Conservation (phyloP, 1,140 invertebrate species). For the Neodiprion lecontei region DNA sequence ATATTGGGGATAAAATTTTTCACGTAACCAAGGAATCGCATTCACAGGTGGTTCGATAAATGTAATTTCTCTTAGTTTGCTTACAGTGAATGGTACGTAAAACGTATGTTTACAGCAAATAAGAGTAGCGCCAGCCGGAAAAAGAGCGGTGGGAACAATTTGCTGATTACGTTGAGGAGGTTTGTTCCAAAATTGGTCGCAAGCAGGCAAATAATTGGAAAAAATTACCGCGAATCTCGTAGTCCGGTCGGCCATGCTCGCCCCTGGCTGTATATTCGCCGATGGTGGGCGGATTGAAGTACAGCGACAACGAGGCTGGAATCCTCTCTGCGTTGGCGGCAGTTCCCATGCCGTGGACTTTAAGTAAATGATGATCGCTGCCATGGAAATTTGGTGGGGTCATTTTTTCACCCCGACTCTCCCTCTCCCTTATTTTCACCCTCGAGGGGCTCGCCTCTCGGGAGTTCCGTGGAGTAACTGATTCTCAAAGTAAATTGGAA, state of each 20-base stretch:
- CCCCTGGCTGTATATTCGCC: constrained; percentile 12
- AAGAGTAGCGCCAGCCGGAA: neutral
- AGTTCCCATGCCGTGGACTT: constrained; percentile 39
- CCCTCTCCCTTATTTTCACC: constrained; percentile 12
- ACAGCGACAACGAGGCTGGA: constrained; percentile 32
- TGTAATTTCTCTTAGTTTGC: neutral
- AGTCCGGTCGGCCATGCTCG: constrained; percentile 31
- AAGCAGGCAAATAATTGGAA: constrained; percentile 44
- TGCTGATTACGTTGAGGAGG: constrained; percentile 30
- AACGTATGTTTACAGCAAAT: neutral
- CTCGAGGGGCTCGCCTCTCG: constrained; percentile 4
- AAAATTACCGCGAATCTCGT: constrained; percentile 42
- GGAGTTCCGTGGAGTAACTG: constrained; percentile 35
- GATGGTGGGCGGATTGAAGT: constrained; percentile 24
- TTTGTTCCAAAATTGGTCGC: constrained; percentile 33
- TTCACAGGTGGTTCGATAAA: neutral
- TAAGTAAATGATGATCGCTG: constrained; percentile 56
- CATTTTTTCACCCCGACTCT: constrained; percentile 41
- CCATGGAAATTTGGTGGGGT: constrained; percentile 53
- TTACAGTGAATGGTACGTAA: neutral
- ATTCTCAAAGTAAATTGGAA: constrained; percentile 45
- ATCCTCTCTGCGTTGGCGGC: constrained; percentile 19
- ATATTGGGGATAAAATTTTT: neutral
- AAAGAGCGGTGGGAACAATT: constrained; percentile 30
- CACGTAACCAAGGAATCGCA: neutral